These are phyloP conservation scores for Ahaetulla prasina DNA, from an alignment of 2,113 vertebrate species.

Conservation along the genomic window DNA sequence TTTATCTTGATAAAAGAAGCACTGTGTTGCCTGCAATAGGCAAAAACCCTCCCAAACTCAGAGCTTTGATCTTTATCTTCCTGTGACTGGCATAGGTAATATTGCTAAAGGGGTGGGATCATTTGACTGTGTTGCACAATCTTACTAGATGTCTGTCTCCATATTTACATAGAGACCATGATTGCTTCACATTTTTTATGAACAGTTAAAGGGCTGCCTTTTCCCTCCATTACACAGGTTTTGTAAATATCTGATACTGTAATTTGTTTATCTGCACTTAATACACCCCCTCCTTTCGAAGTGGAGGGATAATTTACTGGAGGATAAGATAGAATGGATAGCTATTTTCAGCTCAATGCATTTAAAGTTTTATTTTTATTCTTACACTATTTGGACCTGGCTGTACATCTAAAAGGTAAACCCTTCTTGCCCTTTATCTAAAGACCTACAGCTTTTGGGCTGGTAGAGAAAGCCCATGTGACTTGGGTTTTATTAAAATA, in stretches of 20 bases:
- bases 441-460: not conserved
- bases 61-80: constrained; percentile 44
- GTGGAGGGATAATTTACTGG: constrained; percentile 35
- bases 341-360: not conserved
- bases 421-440: constrained; percentile 19
- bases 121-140: constrained; percentile 5
- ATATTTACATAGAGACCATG: constrained; percentile 37
- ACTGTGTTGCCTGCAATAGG: not conserved
- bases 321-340: not conserved
- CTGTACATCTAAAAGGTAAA: not conserved
- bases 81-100: constrained; percentile 38
- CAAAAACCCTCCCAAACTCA: constrained; percentile 16
- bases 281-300: constrained; percentile 42
- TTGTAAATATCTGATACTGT: constrained; percentile 80
- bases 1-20: constrained; percentile 11
- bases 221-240: constrained; percentile 68
- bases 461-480: not conserved
- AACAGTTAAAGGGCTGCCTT: constrained; percentile 87
- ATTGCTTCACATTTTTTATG: constrained; percentile 75
- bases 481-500: not conserved
- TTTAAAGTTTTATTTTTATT: constrained; percentile 23
- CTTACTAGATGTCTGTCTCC: constrained; percentile 7
- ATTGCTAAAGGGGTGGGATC: constrained; percentile 21
- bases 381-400: constrained; percentile 7
- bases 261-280: constrained; percentile 74